Evolutionary conservation across 1,140 invertebrate species (phyloP).

Genomic region (Bombus fervidus): DNA sequence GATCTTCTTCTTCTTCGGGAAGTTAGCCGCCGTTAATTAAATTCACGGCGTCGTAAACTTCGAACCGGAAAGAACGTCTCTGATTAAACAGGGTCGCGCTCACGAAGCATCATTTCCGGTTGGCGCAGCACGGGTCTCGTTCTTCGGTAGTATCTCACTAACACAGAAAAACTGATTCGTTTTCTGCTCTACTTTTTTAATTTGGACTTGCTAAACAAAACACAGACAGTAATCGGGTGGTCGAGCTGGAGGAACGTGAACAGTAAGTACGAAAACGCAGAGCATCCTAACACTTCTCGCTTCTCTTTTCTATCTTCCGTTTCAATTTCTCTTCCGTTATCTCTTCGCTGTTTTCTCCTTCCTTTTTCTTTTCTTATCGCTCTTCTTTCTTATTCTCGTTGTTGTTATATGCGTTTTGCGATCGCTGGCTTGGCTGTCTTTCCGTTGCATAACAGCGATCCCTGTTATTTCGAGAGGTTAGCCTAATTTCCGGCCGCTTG

Average conservation of each 20-base stretch:
- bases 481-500: conserved; percentile 34
- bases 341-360: background rate
- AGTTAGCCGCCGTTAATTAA: conserved; percentile 36
- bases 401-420: background rate
- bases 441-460: background rate
- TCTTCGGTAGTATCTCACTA: conserved; percentile 72
- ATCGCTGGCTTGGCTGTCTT: background rate
- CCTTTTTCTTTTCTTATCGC: too few species aligned
- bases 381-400: background rate
- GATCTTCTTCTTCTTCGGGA: background rate
- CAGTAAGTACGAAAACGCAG: conserved; percentile 87
- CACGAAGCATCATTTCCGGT: background rate
- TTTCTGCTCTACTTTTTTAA: conserved; percentile 82
- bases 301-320: background rate
- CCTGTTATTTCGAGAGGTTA: conserved; percentile 34
- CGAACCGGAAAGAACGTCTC: background rate
- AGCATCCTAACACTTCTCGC: conserved; percentile 51
- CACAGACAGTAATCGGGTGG: conserved; percentile 89
- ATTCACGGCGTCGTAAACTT: conserved; percentile 16
- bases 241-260: conserved; percentile 90
- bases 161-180: conserved; percentile 79
- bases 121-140: conserved; percentile 31
- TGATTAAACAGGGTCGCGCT: background rate
- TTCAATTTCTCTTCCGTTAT: background rate
- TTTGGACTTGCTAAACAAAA: conserved; percentile 82